Evolutionary conservation across 2,113 vertebrate genomes (phyloP).

Genomic region (Cisticola juncidis): DNA sequence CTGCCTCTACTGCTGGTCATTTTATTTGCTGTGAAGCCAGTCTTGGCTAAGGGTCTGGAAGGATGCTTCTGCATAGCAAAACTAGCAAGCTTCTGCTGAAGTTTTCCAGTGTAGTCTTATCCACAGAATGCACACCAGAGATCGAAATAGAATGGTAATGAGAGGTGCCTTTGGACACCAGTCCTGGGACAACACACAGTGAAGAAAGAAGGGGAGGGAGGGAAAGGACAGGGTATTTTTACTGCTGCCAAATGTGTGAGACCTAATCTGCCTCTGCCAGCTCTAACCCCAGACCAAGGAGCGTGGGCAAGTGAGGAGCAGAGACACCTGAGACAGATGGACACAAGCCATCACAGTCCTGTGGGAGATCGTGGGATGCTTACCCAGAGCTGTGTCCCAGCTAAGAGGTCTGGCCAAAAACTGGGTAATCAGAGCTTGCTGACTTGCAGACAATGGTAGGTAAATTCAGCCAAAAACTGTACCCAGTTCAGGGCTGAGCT

Average conservation of each 20-base stretch:
- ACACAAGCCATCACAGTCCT: background rate
- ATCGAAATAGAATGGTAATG: background rate
- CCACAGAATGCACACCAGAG: background rate
- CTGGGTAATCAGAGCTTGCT: background rate
- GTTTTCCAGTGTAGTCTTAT: background rate
- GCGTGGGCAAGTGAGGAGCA: background rate
- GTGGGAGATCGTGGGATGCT: background rate
- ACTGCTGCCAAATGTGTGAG: background rate
- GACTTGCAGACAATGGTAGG: background rate
- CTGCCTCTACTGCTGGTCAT: background rate
- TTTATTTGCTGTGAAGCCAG: background rate
- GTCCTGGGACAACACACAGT: background rate
- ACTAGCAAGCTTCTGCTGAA: background rate
- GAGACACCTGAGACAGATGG: background rate
- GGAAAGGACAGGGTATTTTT: background rate
- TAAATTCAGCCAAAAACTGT: background rate
- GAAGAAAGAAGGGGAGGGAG: background rate
- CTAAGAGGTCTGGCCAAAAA: background rate
- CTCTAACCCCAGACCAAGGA: background rate
- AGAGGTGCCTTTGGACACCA: background rate
- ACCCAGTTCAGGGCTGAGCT: accelerated
- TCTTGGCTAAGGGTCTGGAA: background rate
- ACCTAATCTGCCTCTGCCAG: background rate
- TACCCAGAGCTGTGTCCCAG: background rate
- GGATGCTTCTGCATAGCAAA: background rate